Conservation (phyloP, 2,888 invertebrate species). For the Venusia cambrica region DNA sequence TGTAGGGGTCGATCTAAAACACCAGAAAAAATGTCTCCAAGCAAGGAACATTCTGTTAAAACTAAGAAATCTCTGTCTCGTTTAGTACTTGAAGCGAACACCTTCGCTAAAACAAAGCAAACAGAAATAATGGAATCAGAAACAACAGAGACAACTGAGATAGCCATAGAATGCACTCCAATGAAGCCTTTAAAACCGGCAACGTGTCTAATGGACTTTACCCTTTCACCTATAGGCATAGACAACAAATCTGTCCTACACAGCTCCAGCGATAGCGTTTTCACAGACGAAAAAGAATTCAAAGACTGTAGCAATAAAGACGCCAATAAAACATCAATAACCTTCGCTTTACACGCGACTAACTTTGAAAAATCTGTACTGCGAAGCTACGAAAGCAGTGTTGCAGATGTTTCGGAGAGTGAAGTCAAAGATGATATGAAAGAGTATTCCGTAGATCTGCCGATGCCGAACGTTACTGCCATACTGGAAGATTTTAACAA, state of each 20-base stretch:
- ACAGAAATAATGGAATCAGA: constrained; percentile 46
- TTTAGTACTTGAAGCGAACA: constrained; percentile 67
- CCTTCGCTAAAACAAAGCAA: constrained; percentile 62
- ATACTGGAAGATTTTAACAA: constrained; percentile 54
- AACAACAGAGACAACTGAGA: constrained; percentile 37
- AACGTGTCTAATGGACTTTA: constrained; percentile 58
- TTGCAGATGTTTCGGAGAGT: constrained; percentile 42
- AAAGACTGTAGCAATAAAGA: constrained; percentile 40
- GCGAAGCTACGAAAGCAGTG: constrained; percentile 59
- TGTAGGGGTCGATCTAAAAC: constrained; percentile 67
- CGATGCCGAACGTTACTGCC: constrained; percentile 48
- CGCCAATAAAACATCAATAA: constrained; percentile 38
- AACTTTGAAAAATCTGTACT: constrained; percentile 56
- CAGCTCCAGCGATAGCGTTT: constrained; percentile 53
- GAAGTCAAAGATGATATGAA: constrained; percentile 34
- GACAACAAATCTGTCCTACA: constrained; percentile 63
- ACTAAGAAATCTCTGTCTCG: constrained; percentile 63
- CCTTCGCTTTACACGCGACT: constrained; percentile 55
- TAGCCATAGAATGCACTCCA: constrained; percentile 60
- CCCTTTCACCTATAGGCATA: constrained; percentile 67
- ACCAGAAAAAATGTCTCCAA: constrained; percentile 68
- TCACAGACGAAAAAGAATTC: constrained; percentile 39
- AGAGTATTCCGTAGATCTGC: constrained; percentile 26
- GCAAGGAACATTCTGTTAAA: constrained; percentile 48
- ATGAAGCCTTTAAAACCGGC: constrained; percentile 55